A percentile compares a stretch with the other conserved stretches of the same genome.
Conservation (phyloP, 2,888 invertebrate genomes). For the Drosophila diplacantha region DNA sequence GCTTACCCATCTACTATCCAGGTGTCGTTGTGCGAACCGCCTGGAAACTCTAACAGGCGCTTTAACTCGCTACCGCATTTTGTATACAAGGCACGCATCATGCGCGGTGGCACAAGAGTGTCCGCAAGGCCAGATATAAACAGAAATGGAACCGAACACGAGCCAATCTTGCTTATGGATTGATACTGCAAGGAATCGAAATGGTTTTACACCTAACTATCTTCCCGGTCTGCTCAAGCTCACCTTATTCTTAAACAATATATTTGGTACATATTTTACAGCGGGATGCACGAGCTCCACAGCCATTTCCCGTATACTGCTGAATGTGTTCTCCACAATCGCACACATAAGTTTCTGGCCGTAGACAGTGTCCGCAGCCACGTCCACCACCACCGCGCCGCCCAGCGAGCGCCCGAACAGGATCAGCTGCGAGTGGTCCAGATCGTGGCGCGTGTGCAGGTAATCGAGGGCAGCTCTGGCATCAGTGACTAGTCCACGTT, state of each 20-base stretch:
- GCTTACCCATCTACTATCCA: conserved; percentile 91
- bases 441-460: conserved; percentile 87
- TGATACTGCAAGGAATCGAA: conserved; percentile 81
- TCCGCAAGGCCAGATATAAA: conserved; percentile 94
- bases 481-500: conserved; percentile 91
- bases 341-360: conserved; percentile 89
- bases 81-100: conserved; percentile 90
- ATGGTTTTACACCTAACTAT: not conserved
- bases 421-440: conserved; percentile 90
- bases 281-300: conserved; percentile 81
- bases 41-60: conserved; percentile 86
- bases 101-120: conserved; percentile 90
- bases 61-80: conserved; percentile 87
- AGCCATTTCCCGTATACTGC: conserved; percentile 95
- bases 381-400: conserved; percentile 94
- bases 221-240: not conserved
- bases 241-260: conserved; percentile 95
- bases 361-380: conserved; percentile 87
- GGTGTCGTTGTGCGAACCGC: conserved; percentile 96
- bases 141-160: conserved; percentile 86
- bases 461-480: conserved; percentile 92
- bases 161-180: conserved; percentile 85
- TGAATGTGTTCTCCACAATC: conserved; percentile 96
- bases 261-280: conserved; percentile 88
- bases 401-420: conserved; percentile 92